Base-by-base conservation (phyloP, 2,797 vertebrate genomes). In the Leucoraja ocellata region DNA sequence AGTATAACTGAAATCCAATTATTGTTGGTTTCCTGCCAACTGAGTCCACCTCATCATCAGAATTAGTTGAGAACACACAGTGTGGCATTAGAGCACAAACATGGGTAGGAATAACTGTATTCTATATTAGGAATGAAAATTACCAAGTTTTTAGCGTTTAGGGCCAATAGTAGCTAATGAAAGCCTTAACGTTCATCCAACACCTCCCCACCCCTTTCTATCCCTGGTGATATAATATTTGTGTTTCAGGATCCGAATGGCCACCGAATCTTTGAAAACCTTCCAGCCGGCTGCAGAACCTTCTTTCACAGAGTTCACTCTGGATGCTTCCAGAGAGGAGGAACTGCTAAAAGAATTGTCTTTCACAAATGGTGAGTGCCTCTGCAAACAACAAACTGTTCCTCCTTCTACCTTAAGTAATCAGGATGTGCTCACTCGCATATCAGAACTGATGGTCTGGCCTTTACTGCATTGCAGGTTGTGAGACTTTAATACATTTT, bases 201-300 rank as follows among this genome's bases (percentile, higher is more conserved):
- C 46, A 54, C 46, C 46, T 6, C 46, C 46, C 5, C 46, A 54
- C 46, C 46, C 46, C 46, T 54, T 54, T 54, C 4, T 54, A 54
- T 54, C 46, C 46, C 46, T 54, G 46, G 46, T 54, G 16, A 8
- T 23, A 39, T 18, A 36, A 71, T 39, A 68, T 39, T 91, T 92
- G 71, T 76, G 93, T 94, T 96, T 93, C 94, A 99, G 99, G 96
- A 98, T 99, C 95, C 98, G 99, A 93, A 99, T 97, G 95, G 99
- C 99, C 91, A 98, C 98, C 0, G 99, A 99, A 93, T 98, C 98
- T 73, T 95, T 99, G 94, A 98, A 96, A 96, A 98, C 96, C 86
- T 99, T 99, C 95, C 97, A 96, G 93, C 97, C 99, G 2, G 97
- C 97, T 21, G 98, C 98, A 25, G 97, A 97, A 95, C 96, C 97